Evolutionary conservation across 2,888 invertebrate species (phyloP).

Genomic region (Rosalia funebris): DNA sequence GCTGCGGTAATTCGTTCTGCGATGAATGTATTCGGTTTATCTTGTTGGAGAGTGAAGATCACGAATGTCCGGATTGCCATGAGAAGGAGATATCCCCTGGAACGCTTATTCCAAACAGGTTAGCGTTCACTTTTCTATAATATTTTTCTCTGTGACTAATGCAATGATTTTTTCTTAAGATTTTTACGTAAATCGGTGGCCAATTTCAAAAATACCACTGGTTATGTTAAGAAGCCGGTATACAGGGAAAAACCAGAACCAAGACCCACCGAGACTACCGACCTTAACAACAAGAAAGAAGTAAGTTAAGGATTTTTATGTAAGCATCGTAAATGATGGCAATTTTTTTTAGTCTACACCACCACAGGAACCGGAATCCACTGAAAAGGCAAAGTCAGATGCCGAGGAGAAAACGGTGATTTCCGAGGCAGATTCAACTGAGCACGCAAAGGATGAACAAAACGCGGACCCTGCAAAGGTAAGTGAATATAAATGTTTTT

Average conservation of each 20-base stretch:
- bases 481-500: constrained; percentile 9
- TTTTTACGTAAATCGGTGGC: constrained; percentile 89
- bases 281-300: constrained; percentile 20
- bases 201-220: constrained; percentile 91
- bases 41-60: constrained; percentile 91
- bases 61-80: constrained; percentile 94
- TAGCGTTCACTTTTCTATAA: constrained; percentile 12
- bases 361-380: constrained; percentile 39
- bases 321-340: constrained; percentile 6
- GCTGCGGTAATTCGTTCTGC: constrained; percentile 98
- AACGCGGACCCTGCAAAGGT: constrained; percentile 37
- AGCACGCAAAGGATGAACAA: constrained; percentile 52
- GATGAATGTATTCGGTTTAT: constrained; percentile 96
- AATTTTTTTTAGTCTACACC: constrained; percentile 35
- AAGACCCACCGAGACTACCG: constrained; percentile 34
- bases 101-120: constrained; percentile 86
- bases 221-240: constrained; percentile 74
- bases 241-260: constrained; percentile 43
- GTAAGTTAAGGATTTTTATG: constrained; percentile 20
- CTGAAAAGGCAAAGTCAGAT: constrained; percentile 47
- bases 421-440: constrained; percentile 64
- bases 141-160: neutral
- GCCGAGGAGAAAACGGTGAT: constrained; percentile 59
- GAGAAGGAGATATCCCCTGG: constrained; percentile 93
- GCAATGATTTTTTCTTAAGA: too few species aligned